A percentile compares a stretch with the other conserved stretches of the same genome.
phyloP scores from a whole-genome alignment of 1,140 invertebrate species.

The Lerema accius region DNA sequence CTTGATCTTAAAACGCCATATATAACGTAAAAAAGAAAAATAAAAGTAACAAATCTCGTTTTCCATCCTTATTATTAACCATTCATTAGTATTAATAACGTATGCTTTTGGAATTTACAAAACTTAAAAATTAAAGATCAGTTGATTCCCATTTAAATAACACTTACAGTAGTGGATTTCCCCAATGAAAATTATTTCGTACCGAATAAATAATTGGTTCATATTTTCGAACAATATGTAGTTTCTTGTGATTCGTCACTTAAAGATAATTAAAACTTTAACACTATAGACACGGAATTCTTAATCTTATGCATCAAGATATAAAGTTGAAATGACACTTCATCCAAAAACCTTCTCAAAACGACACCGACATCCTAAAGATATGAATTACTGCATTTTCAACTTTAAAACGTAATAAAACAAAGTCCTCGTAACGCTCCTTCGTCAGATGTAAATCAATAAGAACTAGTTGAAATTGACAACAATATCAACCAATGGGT shows the following conservation, averaged over 20 bases:
- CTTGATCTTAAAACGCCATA: too few relatives aligned
- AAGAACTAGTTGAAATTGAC: slow-evolving; percentile 2
- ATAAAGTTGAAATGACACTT: slow-evolving; percentile 5
- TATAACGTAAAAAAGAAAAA: too few relatives aligned
- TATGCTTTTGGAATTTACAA: too few relatives aligned
- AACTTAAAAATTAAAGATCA: too few relatives aligned
- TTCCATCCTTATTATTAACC: too few relatives aligned
- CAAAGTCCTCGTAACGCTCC: neutral
- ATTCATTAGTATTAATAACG: too few relatives aligned
- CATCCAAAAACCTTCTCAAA: neutral
- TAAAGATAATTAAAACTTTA: neutral
- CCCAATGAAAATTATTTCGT: too few relatives aligned
- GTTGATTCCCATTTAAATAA: too few relatives aligned
- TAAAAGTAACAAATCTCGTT: too few relatives aligned
- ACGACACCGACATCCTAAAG: neutral
- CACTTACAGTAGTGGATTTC: too few relatives aligned
- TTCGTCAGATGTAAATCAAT: slow-evolving; percentile 3
- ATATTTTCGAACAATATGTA: neutral
- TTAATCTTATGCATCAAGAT: neutral
- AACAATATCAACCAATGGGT: slow-evolving; percentile 24
- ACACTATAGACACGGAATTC: neutral
- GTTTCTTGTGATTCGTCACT: slow-evolving; percentile 1
- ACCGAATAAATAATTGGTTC: too few relatives aligned
- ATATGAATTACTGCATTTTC: neutral
- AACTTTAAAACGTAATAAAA: neutral